These are phyloP conservation scores for Psettodes erumei DNA, from an alignment of 2,113 vertebrate genomes.

Conservation along the genomic window DNA sequence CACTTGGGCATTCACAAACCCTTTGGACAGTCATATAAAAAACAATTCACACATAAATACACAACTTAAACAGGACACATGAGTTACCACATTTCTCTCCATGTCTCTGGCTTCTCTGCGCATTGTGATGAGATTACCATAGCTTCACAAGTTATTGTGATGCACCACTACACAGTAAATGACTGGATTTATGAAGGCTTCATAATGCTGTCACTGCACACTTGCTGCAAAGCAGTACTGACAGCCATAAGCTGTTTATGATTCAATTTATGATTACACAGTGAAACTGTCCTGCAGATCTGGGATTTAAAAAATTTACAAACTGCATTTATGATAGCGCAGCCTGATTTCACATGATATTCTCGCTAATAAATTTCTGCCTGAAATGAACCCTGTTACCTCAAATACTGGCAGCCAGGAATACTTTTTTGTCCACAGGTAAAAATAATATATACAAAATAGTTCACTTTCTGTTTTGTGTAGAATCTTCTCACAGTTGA, in stretches of 20 bases:
- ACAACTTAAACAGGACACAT: constrained; percentile 49
- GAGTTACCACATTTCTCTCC: constrained; percentile 34
- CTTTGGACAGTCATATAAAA: constrained; percentile 38
- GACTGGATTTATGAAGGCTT: constrained; percentile 21
- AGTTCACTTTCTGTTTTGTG: background rate
- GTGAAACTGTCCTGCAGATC: constrained; percentile 59
- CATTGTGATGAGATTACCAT: background rate
- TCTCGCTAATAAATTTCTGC: background rate
- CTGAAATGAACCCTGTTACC: background rate
- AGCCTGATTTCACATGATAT: background rate
- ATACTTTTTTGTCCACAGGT: background rate
- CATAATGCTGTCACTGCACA: background rate
- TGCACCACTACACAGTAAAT: constrained; percentile 21
- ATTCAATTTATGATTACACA: constrained; percentile 16
- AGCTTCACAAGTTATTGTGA: constrained; percentile 7
- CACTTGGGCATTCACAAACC: constrained; percentile 40
- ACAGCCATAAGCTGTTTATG: background rate
- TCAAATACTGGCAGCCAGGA: background rate
- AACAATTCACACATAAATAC: constrained; percentile 54
- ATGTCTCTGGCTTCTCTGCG: constrained; percentile 21
- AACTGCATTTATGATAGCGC: background rate
- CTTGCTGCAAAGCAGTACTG: background rate
- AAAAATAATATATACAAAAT: background rate
- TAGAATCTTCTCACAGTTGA: background rate
- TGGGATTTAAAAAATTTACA: constrained; percentile 18